Evolutionary conservation across 2,888 invertebrate genomes (phyloP).

Genomic region (Creontiades dilutus): DNA sequence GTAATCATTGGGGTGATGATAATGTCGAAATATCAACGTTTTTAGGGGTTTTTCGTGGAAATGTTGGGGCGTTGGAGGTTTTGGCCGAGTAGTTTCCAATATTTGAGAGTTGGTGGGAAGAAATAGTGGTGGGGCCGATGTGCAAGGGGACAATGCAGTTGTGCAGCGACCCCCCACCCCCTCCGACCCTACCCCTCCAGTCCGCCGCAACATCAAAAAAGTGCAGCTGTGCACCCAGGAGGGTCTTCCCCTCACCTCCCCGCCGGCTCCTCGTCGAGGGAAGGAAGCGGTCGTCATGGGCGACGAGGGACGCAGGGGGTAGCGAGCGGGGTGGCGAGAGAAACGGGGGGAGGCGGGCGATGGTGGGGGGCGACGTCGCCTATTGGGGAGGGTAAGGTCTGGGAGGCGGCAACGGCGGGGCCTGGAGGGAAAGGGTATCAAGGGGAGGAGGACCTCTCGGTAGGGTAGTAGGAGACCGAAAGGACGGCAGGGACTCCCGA

Average conservation of each 20-base stretch:
- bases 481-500: constrained; percentile 18
- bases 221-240: constrained; percentile 64
- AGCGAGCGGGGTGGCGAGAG: neutral
- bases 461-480: constrained; percentile 45
- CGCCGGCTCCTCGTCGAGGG: constrained; percentile 35
- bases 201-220: constrained; percentile 50
- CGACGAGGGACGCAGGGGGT: neutral
- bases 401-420: constrained; percentile 65
- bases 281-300: constrained; percentile 28
- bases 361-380: constrained; percentile 56
- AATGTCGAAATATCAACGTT: too few relatives aligned
- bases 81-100: neutral
- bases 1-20: too few relatives aligned
- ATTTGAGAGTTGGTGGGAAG: neutral
- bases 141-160: constrained; percentile 55
- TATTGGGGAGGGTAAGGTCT: constrained; percentile 64
- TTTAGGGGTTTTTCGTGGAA: neutral
- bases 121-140: constrained; percentile 1
- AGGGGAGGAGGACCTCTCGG: constrained; percentile 7
- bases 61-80: neutral
- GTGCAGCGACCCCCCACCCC: constrained; percentile 45
- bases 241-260: constrained; percentile 34
- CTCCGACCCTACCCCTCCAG: neutral
- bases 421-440: constrained; percentile 59
- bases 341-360: neutral